phyloP scores from a whole-genome alignment of 2,888 invertebrate genomes.

The Erebia epiphron region DNA sequence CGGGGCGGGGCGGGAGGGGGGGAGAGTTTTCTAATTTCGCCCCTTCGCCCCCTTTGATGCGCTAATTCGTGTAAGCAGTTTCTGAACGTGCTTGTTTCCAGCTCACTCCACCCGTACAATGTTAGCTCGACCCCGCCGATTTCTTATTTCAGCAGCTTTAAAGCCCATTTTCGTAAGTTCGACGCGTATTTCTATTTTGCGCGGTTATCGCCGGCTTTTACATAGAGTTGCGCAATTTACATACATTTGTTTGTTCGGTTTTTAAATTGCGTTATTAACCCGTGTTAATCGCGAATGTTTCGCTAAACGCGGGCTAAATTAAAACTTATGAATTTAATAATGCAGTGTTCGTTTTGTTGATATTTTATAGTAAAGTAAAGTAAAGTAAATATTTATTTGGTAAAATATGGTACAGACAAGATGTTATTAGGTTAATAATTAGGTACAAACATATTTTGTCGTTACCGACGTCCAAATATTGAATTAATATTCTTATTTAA shows the following conservation, averaged over 20 bases:
- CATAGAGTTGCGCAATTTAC: constrained; percentile 80
- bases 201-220: constrained; percentile 75
- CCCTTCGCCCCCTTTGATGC: constrained; percentile 76
- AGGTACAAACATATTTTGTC: too few relatives aligned
- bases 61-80: constrained; percentile 83
- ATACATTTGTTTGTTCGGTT: constrained; percentile 82
- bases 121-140: constrained; percentile 41
- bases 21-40: constrained; percentile 79
- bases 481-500: too few relatives aligned
- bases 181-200: constrained; percentile 44
- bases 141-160: constrained; percentile 49
- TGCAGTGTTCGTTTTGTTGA: constrained; percentile 1
- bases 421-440: too few relatives aligned
- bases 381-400: too few relatives aligned
- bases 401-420: too few relatives aligned
- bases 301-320: constrained; percentile 56
- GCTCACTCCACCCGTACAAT: constrained; percentile 70
- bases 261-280: constrained; percentile 80
- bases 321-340: constrained; percentile 45
- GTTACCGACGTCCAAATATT: too few relatives aligned
- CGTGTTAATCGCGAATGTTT: constrained; percentile 72
- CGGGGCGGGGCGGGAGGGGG: constrained; percentile 49
- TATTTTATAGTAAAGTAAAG: too few relatives aligned
- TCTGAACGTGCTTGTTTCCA: constrained; percentile 81
- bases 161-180: constrained; percentile 48